Base-by-base conservation (phyloP, 2,797 vertebrate species). In the Acipenser ruthenus region DNA sequence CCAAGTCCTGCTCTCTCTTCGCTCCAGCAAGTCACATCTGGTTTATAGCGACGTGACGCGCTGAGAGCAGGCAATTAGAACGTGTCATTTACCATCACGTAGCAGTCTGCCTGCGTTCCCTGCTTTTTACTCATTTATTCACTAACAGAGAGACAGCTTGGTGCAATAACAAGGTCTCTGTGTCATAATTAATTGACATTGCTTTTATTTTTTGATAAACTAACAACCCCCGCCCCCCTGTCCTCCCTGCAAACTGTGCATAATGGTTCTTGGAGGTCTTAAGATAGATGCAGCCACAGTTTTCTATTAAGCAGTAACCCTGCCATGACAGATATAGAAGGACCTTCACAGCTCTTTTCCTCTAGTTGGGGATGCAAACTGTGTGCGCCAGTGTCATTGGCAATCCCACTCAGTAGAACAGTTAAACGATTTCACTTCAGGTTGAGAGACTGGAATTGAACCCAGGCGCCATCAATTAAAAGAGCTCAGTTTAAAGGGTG, bases 141-240 rank as follows among this genome's bases (percentile, higher is more conserved):
- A 23, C 55, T 58, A n/a, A 13, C 12, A 58, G 55, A 1, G 12
- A 58, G 55, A 58, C 55, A 58, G 55, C 12, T 58, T 58, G 47
- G 56, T 47, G 6, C 58, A 8, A 59, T 55, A 69, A 65, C 50
- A 56, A 60, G 10, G 63, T 65, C 64, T 52, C 55, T 55, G 59
- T 62, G 52, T 53, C 62, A 59, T 59, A 63, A 68, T 12, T 48
- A 52, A 10, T 60, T 65, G 59, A 62, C 58, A 62, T 48, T 66
- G 50, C 65, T 69, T 65, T 60, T 59, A 69, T 65, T 69, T 64
- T 18, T n/a, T 11, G 55, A 58, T 58, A 11, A 58, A 58, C 10
- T 58, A n/a, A 58, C 7, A 53, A 7, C 12, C 55, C 15, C 55
- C 55, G 9, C 55, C 1, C 55, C 12, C 55, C 11, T 18, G 18